Evolutionary conservation across 2,888 invertebrate genomes (phyloP).

Genomic region (Ditula angustiorana): DNA sequence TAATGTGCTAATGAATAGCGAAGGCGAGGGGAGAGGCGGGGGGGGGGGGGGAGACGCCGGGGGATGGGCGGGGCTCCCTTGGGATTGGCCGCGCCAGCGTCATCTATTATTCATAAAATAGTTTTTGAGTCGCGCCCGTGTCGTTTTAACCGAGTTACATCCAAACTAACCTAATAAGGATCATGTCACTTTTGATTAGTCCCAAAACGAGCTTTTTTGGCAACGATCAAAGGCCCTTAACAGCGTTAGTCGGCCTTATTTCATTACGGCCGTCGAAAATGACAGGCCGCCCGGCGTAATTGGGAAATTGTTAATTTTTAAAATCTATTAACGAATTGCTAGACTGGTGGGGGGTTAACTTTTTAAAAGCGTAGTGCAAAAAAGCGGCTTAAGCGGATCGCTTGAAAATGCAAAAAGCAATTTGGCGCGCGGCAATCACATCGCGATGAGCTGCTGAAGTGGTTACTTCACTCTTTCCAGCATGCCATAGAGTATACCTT

Average conservation of each 20-base stretch:
- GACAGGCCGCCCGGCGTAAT: constrained; percentile 67
- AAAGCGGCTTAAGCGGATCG: constrained; percentile 80
- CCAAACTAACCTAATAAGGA: constrained; percentile 78
- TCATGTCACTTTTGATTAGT: constrained; percentile 84
- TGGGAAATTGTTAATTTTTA: constrained; percentile 78
- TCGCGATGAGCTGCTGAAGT: constrained; percentile 41
- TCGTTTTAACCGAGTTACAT: constrained; percentile 78
- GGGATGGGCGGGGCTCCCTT: constrained; percentile 75
- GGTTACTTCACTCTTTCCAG: constrained; percentile 21
- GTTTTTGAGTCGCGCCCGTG: constrained; percentile 84
- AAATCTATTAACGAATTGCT: constrained; percentile 78
- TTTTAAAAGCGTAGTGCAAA: constrained; percentile 68
- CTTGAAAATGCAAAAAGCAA: constrained; percentile 80
- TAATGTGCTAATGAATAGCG: constrained; percentile 84
- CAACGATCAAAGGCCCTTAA: constrained; percentile 73
- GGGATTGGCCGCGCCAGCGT: constrained; percentile 81
- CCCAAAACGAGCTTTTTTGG: constrained; percentile 64
- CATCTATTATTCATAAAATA: constrained; percentile 86
- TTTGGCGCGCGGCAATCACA: constrained; percentile 69
- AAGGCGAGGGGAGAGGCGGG: constrained; percentile 69
- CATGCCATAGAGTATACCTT: background rate
- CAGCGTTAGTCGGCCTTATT: constrained; percentile 65
- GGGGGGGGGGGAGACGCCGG: constrained; percentile 55
- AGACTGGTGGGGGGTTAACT: constrained; percentile 51
- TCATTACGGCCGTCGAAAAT: constrained; percentile 66